These are phyloP conservation scores for Sciurus niger DNA, from an alignment of 2,113 vertebrate genomes.

Conservation along the genomic window DNA sequence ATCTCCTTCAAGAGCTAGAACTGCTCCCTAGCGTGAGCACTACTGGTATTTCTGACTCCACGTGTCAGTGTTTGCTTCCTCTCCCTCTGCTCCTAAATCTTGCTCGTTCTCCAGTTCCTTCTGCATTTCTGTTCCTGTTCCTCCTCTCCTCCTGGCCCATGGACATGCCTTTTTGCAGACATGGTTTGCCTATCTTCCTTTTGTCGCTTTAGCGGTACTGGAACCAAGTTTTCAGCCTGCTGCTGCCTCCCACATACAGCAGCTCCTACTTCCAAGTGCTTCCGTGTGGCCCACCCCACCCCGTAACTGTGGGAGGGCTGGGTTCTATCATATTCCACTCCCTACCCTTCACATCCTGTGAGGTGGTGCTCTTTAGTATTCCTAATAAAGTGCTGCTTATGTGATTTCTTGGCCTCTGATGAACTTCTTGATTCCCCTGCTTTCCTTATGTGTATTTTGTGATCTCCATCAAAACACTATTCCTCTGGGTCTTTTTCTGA, in stretches of 20 bases:
- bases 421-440: not conserved
- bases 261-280: not conserved
- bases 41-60: fast-evolving
- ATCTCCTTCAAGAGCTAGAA: not conserved
- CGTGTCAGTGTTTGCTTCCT: not conserved
- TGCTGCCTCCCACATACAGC: not conserved
- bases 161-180: not conserved
- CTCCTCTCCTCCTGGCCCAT: not conserved
- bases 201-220: not conserved
- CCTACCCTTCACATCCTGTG: not conserved
- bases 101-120: not conserved
- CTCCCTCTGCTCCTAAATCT: not conserved
- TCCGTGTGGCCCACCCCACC: too few species aligned
- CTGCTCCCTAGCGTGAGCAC: not conserved
- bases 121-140: not conserved
- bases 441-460: not conserved
- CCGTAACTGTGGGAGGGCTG: not conserved
- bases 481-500: slow-evolving; percentile 4
- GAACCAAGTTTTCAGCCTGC: not conserved
- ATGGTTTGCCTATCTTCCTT: not conserved
- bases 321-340: not conserved
- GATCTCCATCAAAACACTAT: not conserved
- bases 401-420: not conserved
- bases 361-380: not conserved
- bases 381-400: not conserved